Percentiles rank a stretch among this genome's conserved stretches.
Conservation (phyloP, 2,888 invertebrate species). For the Mythimna loreyi region DNA sequence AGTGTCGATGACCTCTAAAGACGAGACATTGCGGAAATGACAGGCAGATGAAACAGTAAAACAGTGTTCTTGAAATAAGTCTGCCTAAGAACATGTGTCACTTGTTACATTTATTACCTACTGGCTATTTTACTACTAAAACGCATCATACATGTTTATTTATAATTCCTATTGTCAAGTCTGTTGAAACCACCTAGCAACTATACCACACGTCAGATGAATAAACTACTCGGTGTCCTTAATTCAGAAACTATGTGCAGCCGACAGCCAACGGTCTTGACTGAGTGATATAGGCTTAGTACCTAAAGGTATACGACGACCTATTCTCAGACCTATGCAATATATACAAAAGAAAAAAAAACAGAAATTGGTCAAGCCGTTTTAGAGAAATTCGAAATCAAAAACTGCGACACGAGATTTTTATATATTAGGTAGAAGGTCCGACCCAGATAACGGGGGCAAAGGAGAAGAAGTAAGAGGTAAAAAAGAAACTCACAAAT, state of each 20-base stretch:
- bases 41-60: not conserved
- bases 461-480: no score
- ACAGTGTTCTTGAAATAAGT: not conserved
- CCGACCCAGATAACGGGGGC: no score
- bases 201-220: not conserved
- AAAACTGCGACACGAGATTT: no score
- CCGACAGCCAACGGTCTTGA: no score
- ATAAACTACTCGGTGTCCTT: not conserved
- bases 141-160: not conserved
- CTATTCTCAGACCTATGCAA: no score
- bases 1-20: conserved; percentile 3
- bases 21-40: not conserved
- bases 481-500: not conserved
- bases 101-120: not conserved
- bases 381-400: no score
- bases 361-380: no score
- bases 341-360: no score
- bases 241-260: no score
- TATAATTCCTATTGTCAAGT: not conserved
- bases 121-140: not conserved
- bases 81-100: not conserved
- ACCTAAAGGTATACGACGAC: no score
- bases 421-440: no score
- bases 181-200: not conserved
- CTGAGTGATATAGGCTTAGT: no score